Percentiles rank a stretch among this genome's conserved stretches.
Evolutionary conservation across 2,113 vertebrate species (phyloP).

Genomic region (Sarotherodon lohbergeri): DNA sequence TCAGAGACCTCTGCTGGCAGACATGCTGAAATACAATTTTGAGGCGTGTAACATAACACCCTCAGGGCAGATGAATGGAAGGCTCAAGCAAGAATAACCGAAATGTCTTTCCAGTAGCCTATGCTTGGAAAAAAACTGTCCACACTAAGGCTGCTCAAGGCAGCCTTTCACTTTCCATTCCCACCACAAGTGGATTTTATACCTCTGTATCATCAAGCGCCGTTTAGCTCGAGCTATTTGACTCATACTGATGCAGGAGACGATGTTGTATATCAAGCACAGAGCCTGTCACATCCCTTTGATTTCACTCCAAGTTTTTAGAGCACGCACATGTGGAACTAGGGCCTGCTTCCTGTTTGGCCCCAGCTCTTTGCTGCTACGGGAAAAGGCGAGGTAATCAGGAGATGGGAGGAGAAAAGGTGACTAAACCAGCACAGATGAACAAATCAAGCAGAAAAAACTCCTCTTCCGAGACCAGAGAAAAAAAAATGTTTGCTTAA

Average conservation of each 20-base stretch:
- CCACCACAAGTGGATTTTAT: conserved; percentile 1
- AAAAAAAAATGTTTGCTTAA: not conserved
- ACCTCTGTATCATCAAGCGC: conserved; percentile 7
- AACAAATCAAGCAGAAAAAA: conserved; percentile 27
- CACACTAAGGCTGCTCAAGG: not conserved
- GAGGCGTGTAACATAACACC: conserved; percentile 34
- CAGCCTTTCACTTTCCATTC: not conserved
- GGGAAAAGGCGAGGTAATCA: conserved; percentile 53
- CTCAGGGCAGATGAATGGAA: conserved; percentile 12
- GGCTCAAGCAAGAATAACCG: conserved; percentile 11
- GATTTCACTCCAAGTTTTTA: conserved; percentile 51
- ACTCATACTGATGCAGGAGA: conserved; percentile 33
- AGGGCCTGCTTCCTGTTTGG: conserved; percentile 65
- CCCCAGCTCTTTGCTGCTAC: conserved; percentile 17
- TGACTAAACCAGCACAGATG: conserved; percentile 16
- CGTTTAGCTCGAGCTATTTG: conserved; percentile 27
- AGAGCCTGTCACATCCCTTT: conserved; percentile 51
- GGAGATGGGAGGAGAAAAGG: not conserved
- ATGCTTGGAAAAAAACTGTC: not conserved
- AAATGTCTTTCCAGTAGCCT: conserved; percentile 29
- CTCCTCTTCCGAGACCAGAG: not conserved
- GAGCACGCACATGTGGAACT: conserved; percentile 43
- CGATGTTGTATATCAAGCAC: conserved; percentile 44
- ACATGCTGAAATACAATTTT: conserved; percentile 40
- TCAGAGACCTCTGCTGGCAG: conserved; percentile 57